Evolutionary conservation across 2,113 vertebrate genomes (phyloP).

Genomic region (Strix uralensis): DNA sequence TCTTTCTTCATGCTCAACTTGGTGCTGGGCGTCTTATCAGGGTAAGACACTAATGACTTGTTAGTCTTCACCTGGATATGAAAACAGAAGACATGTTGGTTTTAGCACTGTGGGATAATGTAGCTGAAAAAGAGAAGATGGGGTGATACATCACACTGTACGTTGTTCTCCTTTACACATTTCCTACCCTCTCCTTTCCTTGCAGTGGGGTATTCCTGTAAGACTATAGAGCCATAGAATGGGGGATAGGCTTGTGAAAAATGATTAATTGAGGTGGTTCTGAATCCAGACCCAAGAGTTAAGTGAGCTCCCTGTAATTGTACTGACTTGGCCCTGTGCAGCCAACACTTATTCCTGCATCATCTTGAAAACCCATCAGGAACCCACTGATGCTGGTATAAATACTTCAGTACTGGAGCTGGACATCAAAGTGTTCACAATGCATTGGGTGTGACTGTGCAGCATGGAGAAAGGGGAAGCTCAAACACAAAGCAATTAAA

Average conservation of each 20-base stretch:
- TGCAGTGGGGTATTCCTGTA: not conserved
- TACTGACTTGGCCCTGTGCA: not conserved
- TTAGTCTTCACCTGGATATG: not conserved
- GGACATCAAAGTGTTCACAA: not conserved
- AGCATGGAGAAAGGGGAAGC: not conserved
- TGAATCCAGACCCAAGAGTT: not conserved
- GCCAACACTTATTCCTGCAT: not conserved
- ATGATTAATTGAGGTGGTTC: not conserved
- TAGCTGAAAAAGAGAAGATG: not conserved
- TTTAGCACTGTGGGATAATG: not conserved
- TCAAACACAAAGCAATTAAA: not conserved
- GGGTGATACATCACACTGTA: not conserved
- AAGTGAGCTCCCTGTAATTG: not conserved
- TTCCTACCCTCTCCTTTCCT: not conserved
- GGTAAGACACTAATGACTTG: conserved; percentile 73
- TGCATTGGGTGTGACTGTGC: not conserved
- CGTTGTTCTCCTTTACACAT: not conserved
- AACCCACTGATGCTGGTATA: not conserved
- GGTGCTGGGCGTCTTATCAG: conserved; percentile 91
- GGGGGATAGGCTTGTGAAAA: not conserved
- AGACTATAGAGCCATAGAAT: not conserved
- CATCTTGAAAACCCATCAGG: not conserved
- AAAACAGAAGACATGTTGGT: not conserved
- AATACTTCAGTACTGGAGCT: not conserved
- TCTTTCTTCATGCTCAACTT: conserved; percentile 98